Evolutionary conservation across 1,140 invertebrate species (phyloP).

Genomic region (Nasonia giraulti): DNA sequence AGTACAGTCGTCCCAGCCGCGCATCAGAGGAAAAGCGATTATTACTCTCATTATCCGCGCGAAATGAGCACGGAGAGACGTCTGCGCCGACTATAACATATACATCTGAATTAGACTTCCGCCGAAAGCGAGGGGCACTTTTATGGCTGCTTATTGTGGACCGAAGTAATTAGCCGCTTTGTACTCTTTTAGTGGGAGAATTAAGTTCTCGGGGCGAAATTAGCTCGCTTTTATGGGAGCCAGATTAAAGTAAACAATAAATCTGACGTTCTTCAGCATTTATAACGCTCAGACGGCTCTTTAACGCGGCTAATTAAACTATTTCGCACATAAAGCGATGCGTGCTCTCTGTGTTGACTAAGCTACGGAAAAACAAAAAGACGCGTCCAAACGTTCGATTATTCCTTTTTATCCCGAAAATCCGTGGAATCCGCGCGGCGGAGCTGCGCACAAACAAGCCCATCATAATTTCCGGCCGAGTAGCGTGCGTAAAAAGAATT

Average conservation of each 20-base stretch:
- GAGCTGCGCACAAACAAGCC: background rate
- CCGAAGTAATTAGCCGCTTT: conserved; percentile 35
- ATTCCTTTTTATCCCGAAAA: background rate
- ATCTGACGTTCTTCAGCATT: background rate
- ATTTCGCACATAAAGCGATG: too few species aligned
- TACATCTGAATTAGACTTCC: conserved; percentile 17
- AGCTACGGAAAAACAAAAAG: too few species aligned
- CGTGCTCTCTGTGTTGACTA: too few species aligned
- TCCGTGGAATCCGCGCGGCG: background rate
- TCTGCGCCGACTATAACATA: background rate
- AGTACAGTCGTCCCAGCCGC: background rate
- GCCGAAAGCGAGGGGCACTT: background rate
- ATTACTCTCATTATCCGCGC: conserved; percentile 36
- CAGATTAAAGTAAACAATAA: conserved; percentile 21
- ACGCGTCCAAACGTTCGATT: background rate
- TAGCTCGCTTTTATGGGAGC: background rate
- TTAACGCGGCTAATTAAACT: background rate
- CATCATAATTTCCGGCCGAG: background rate
- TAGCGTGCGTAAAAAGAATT: background rate
- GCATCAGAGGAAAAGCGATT: background rate
- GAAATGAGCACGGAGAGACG: conserved; percentile 13
- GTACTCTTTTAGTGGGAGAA: conserved; percentile 21
- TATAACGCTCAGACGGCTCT: background rate
- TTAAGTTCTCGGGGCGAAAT: conserved; percentile 17
- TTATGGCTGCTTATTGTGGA: conserved; percentile 36